Evolutionary conservation across 2,797 vertebrate genomes (phyloP).

Genomic region (Phrynocephalus guinanensis): DNA sequence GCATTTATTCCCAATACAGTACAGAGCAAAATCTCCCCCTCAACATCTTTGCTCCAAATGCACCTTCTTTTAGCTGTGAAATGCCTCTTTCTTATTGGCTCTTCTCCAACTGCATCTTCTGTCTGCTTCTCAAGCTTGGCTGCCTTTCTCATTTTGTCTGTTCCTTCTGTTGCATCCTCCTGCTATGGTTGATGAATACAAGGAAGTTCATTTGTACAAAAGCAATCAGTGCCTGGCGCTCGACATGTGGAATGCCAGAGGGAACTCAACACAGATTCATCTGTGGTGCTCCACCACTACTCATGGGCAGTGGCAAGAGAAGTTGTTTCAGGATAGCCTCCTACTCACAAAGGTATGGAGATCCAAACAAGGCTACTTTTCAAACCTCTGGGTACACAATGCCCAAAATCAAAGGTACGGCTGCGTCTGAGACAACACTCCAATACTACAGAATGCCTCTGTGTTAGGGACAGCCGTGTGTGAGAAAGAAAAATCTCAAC

Average conservation of each 20-base stretch:
- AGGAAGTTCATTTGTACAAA: constrained; percentile 51
- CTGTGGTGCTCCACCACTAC: constrained; percentile 29
- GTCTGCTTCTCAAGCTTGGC: constrained; percentile 68
- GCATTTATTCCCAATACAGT: constrained; percentile 47
- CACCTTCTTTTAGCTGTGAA: constrained; percentile 63
- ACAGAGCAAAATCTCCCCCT: constrained; percentile 54
- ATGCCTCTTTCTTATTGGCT: constrained; percentile 67
- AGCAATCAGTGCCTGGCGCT: constrained; percentile 51
- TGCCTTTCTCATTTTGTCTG: constrained; percentile 69
- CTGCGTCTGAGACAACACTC: constrained; percentile 18
- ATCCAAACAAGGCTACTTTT: constrained; percentile 15
- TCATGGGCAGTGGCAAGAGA: constrained; percentile 42
- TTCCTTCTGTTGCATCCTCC: constrained; percentile 66
- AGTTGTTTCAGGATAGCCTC: background rate
- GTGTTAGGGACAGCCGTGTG: constrained; percentile 3
- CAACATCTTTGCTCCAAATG: constrained; percentile 26
- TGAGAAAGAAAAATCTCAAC: background rate
- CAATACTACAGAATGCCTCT: constrained; percentile 4
- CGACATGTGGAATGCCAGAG: constrained; percentile 1
- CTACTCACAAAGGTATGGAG: background rate
- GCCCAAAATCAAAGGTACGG: background rate
- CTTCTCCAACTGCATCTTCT: constrained; percentile 60
- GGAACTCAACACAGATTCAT: constrained; percentile 16
- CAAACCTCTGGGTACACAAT: constrained; percentile 17
- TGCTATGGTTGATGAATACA: constrained; percentile 26